Evolutionary conservation across 2,113 vertebrate species (phyloP).

Genomic region (Vulpes ferrilata): DNA sequence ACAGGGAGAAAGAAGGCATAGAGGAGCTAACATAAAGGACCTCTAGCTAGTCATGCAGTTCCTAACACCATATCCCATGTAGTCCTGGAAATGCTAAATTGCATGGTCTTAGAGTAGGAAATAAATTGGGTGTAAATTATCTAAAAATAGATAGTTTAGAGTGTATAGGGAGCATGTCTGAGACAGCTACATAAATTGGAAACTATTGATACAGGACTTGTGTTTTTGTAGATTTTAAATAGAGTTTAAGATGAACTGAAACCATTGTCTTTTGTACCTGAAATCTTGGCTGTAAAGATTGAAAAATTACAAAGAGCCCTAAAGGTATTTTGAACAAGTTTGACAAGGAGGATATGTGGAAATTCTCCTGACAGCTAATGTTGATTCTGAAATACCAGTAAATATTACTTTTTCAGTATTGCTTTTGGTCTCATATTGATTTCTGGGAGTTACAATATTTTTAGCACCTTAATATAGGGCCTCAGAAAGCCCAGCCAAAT

Average conservation of each 20-base stretch:
- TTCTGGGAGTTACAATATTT: background rate
- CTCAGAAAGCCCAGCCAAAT: background rate
- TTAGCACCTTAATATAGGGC: conserved; percentile 7
- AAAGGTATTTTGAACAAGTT: conserved; percentile 2
- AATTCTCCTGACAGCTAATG: conserved; percentile 30
- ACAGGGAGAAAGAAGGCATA: background rate
- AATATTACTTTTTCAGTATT: conserved; percentile 22
- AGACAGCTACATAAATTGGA: conserved; percentile 7
- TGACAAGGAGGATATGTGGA: background rate
- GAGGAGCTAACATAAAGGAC: background rate
- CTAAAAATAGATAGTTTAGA: background rate
- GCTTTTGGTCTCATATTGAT: conserved; percentile 24
- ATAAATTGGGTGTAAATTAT: conserved; percentile 49
- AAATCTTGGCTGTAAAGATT: background rate
- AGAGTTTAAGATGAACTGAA: conserved; percentile 19
- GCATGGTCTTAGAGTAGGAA: background rate
- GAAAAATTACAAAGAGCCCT: conserved; percentile 37
- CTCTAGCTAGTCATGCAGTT: background rate
- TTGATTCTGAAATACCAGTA: conserved; percentile 47
- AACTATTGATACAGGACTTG: background rate
- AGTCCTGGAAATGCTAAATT: background rate
- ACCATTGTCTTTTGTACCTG: conserved; percentile 44
- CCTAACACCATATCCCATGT: background rate
- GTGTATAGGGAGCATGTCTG: background rate
- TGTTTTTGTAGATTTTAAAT: conserved; percentile 34